phyloP scores from a whole-genome alignment of 2,113 vertebrate species.

The Poicephalus meyeri region DNA sequence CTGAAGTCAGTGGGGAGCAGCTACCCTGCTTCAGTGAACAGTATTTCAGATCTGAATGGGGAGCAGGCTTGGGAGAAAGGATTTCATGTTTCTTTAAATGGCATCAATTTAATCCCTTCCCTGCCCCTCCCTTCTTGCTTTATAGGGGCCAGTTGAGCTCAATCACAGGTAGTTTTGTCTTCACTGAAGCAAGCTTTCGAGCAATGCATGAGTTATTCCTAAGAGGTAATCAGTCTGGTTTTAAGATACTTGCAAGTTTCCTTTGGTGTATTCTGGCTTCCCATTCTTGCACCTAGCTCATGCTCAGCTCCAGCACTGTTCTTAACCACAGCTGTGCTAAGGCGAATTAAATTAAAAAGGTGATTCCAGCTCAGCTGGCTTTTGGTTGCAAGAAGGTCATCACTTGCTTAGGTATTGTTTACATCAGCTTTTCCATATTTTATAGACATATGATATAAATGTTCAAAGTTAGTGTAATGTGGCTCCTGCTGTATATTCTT shows the following conservation, averaged over 20 bases:
- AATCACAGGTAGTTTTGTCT: neutral
- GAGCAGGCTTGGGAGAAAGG: neutral
- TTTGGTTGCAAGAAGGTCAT: neutral
- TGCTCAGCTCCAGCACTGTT: neutral
- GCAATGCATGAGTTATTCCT: neutral
- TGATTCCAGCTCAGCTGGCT: neutral
- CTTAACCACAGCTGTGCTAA: neutral
- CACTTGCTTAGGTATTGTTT: neutral
- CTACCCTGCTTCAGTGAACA: neutral
- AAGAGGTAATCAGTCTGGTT: neutral
- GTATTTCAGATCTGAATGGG: neutral
- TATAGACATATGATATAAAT: neutral
- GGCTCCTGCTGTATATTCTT: neutral
- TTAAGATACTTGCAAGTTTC: neutral
- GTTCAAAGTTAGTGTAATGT: neutral
- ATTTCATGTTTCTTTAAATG: neutral
- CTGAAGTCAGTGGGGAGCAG: neutral
- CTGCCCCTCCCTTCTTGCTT: neutral
- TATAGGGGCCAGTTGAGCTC: neutral
- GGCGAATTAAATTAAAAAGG: neutral
- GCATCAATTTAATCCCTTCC: neutral
- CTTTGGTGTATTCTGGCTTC: neutral
- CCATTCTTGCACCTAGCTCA: accelerated
- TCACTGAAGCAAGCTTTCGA: neutral
- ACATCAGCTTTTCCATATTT: neutral